Evolutionary conservation across 2,797 vertebrate genomes (phyloP).

Genomic region (Neopelma chrysocephalum): DNA sequence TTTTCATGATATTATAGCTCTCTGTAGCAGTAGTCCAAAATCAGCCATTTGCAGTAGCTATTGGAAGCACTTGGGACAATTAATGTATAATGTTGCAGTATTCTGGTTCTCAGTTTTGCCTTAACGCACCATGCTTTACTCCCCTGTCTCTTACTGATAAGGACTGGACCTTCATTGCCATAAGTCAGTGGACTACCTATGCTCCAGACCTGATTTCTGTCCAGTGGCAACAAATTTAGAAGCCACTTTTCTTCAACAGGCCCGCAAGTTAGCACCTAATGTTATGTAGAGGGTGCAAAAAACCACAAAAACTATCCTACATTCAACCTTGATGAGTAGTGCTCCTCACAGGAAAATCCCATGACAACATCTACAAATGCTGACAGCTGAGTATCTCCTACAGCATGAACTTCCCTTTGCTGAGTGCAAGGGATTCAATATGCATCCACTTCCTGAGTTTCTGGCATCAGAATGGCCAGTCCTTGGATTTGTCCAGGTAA

Average conservation of each 20-base stretch:
- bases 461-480: background rate
- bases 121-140: background rate
- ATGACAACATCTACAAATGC: background rate
- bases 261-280: background rate
- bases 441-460: background rate
- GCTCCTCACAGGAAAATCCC: background rate
- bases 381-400: background rate
- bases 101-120: background rate
- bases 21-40: background rate
- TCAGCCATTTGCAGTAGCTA: background rate
- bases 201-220: background rate
- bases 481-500: background rate
- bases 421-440: background rate
- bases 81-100: background rate
- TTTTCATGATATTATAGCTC: background rate
- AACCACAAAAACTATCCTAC: fast-evolving
- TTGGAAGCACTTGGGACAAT: background rate
- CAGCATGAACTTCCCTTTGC: background rate
- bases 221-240: background rate
- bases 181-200: background rate
- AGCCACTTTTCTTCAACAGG: background rate
- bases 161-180: fast-evolving
- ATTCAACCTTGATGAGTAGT: fast-evolving
- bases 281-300: background rate
- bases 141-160: background rate